phyloP scores from a whole-genome alignment of 2,797 vertebrate genomes.

The Sarcophilus harrisii region DNA sequence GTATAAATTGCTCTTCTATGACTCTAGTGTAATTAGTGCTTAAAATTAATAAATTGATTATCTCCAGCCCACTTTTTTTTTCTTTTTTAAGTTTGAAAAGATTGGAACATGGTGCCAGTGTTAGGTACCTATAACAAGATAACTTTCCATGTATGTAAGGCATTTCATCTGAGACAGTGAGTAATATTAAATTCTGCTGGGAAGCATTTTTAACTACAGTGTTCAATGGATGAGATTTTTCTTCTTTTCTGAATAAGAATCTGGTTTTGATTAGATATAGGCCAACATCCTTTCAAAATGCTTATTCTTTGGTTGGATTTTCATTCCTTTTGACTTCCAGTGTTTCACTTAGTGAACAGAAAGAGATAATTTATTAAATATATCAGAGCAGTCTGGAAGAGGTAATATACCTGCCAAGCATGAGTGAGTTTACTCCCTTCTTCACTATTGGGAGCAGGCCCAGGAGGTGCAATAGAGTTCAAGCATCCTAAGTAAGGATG shows the following conservation, averaged over 20 bases:
- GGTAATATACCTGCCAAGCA: slow-evolving; percentile 38
- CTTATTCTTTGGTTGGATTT: slow-evolving; percentile 47
- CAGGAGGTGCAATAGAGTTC: slow-evolving; percentile 25
- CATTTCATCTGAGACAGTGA: slow-evolving; percentile 36
- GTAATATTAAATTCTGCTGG: background rate
- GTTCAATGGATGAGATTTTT: background rate
- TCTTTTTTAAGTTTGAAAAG: background rate
- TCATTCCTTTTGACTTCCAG: background rate
- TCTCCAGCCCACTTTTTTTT: slow-evolving; percentile 1
- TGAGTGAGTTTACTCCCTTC: slow-evolving; percentile 49
- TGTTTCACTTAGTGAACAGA: slow-evolving; percentile 17
- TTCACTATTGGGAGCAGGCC: slow-evolving; percentile 11
- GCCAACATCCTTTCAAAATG: slow-evolving; percentile 7
- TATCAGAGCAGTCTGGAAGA: slow-evolving; percentile 42
- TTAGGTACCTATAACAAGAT: background rate
- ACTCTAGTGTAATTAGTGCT: background rate
- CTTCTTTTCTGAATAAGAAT: slow-evolving; percentile 8
- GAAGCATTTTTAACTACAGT: slow-evolving; percentile 36
- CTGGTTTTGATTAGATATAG: slow-evolving; percentile 6
- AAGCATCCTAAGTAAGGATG: background rate
- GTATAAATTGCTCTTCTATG: slow-evolving; percentile 23
- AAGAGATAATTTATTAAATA: slow-evolving; percentile 47
- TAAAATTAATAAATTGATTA: too few relatives aligned
- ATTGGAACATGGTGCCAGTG: background rate
- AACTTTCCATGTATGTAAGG: slow-evolving; percentile 8